A percentile compares a stretch with the other conserved stretches of the same genome.
Conservation (phyloP, 1,140 invertebrate genomes). For the Listronotus oregonensis region DNA sequence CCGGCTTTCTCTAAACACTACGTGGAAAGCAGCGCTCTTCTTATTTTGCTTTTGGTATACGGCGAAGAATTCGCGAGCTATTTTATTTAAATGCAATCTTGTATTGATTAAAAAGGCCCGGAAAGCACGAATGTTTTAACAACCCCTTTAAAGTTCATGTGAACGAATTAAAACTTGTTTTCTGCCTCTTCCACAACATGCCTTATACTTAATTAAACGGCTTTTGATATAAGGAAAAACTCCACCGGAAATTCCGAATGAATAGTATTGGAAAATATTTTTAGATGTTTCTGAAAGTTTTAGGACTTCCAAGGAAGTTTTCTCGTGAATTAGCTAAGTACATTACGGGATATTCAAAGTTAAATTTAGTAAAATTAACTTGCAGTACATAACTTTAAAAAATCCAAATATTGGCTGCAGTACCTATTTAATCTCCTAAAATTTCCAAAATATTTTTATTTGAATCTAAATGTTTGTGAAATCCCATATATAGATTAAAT, state of each 20-base stretch:
- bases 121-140: constrained; percentile 49
- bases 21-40: constrained; percentile 28
- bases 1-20: constrained; percentile 18
- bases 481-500: too few species aligned
- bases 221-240: constrained; percentile 41
- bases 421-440: too few species aligned
- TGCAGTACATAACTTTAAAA: too few species aligned
- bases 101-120: constrained; percentile 51
- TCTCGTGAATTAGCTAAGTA: constrained; percentile 2
- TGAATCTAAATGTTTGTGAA: too few species aligned
- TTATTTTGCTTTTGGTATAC: constrained; percentile 37
- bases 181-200: constrained; percentile 37
- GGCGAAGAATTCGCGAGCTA: constrained; percentile 45
- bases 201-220: constrained; percentile 42
- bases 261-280: constrained; percentile 30
- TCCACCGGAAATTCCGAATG: constrained; percentile 24
- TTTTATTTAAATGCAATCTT: constrained; percentile 51
- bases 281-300: constrained; percentile 8
- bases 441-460: too few species aligned
- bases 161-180: constrained; percentile 47
- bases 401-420: too few species aligned
- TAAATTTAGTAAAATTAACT: too few species aligned
- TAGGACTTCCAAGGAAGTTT: constrained; percentile 11
- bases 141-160: constrained; percentile 48
- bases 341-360: too few species aligned